phyloP scores from a whole-genome alignment of 2,113 vertebrate genomes.

The Numenius arquata region DNA sequence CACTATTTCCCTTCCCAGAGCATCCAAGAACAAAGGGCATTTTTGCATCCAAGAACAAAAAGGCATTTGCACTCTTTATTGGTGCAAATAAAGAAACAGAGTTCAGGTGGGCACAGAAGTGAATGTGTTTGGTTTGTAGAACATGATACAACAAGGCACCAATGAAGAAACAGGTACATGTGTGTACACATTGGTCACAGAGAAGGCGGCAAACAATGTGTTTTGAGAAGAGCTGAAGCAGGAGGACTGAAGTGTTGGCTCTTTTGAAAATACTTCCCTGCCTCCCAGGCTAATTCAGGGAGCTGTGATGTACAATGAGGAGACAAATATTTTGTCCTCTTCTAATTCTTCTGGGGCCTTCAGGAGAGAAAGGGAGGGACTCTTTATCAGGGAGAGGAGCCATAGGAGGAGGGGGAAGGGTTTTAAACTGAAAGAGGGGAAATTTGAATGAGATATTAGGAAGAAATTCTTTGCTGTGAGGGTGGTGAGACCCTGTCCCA shows the following conservation, averaged over 20 bases:
- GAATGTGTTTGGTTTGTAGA: neutral
- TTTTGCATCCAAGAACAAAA: too few relatives aligned
- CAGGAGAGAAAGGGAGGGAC: too few relatives aligned
- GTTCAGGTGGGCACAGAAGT: neutral
- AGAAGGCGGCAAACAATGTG: neutral
- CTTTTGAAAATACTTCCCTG: neutral
- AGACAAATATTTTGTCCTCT: neutral
- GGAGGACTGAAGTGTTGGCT: neutral
- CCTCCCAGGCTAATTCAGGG: neutral
- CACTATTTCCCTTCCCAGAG: neutral
- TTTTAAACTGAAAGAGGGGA: too few relatives aligned
- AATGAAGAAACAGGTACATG: neutral
- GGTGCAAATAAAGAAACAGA: neutral
- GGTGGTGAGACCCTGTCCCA: too few relatives aligned
- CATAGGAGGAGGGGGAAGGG: too few relatives aligned
- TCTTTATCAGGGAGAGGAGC: too few relatives aligned
- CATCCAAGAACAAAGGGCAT: neutral
- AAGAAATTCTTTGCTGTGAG: too few relatives aligned
- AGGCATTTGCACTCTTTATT: too few relatives aligned
- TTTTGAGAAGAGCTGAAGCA: neutral
- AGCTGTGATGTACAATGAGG: neutral
- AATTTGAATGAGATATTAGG: too few relatives aligned
- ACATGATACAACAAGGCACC: rapidly evolving
- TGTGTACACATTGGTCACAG: neutral
- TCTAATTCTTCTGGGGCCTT: neutral